Evolutionary conservation across 53 echinoderm and acorn worm genomes (phyloP), one percentile per base, ranked within the genome.

Genomic region (Mesocentrotus franciscanus): DNA sequence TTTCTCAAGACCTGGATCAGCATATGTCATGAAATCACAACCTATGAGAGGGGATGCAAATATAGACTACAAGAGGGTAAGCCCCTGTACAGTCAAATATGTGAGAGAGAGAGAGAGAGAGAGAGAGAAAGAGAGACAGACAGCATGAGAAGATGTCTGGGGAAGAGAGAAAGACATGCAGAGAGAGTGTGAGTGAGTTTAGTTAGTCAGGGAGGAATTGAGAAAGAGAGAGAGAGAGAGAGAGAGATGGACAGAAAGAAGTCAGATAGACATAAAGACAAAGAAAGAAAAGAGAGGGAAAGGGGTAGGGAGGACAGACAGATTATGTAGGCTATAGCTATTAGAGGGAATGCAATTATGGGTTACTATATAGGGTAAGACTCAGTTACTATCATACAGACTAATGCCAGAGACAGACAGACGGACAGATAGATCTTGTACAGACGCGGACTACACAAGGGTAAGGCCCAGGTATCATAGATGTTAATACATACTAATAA

Each of bases 1-100:
- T 95, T 98, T 98, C 91, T 98, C 99, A 8, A 85, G 99, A 92
- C 99, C 99, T 24, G 99, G 99, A 2, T 99, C 98, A 94, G 98
- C 99, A 14, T 98, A 98, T 85, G 97, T 98, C 56, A 98, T 98
- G 97, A 95, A 95, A 90, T 94, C 96, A 75, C 98, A 97, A 32
- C 95, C 97, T 56, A 94, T 97, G 70, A 92, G 95, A 87, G 95
- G 94, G 24, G 85, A 95, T 22, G 60, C 56, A 8, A 94, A 94
- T 32, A 72, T 94, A 61, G 94, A 95, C 62, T 91, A 92, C 61
- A 94, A 95, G 27, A 92, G 74, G 90, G 97, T 97, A 90, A 91
- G 95, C 36, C 56, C 34, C 24, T 24, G 9, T 24, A 71, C 22
- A 18, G 71, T 9, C 49, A 49, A 49, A 49, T n/a, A n/a, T 49